Base-by-base conservation (phyloP, 2,113 vertebrate species). In the Mus musculus region DNA sequence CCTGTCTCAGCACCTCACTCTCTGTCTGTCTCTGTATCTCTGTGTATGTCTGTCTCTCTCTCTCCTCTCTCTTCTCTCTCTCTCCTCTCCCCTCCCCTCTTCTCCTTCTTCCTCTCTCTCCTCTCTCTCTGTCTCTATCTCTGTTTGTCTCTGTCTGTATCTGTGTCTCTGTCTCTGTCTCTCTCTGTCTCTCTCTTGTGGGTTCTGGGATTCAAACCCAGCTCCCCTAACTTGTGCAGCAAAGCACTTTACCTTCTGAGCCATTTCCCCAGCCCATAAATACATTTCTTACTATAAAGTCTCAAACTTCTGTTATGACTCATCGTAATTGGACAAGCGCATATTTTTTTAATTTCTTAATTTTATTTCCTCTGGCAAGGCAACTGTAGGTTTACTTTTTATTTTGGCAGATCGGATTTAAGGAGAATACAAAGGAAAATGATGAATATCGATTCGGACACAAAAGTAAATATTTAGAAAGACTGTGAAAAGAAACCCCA, bases 391-490 rank as follows among this genome's bases (percentile, higher is more conserved):
- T 42, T 92, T 54, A 24, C 59, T 96, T 80, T 95, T 77, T 16
- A 28, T 90, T 88, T 52, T 52, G n/a, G 71, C 76, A 24, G 59
- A 49, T 17, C 0, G 5, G 49, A 22, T 90, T 93, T 65, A 89
- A 95, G 65, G 61, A 88, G 80, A 17, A 86, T 24, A 46, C 19
- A 69, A 88, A 61, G 19, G 63, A 65, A 87, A 80, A 88, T 49
- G 52, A 81, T n/a, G 65, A 85, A 9, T 39, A 87, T 84, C 36
- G 63, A 84, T 88, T n/a, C 46, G 26, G 26, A 59, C 30, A 67
- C 26, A 52, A 63, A 91, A 61, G 36, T 82, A 91, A 95, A 75
- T 91, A 42, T 91, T 95, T 94, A 73, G 52, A 61, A 82, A 71
- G 61, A 69, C 46, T 16, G 28, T 90, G 82, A 89, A 95, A 87